A percentile compares a stretch with the other conserved stretches of the same genome.
These are phyloP conservation scores for Drosophila testacea DNA, from an alignment of 2,888 invertebrate species.

Conservation along the genomic window DNA sequence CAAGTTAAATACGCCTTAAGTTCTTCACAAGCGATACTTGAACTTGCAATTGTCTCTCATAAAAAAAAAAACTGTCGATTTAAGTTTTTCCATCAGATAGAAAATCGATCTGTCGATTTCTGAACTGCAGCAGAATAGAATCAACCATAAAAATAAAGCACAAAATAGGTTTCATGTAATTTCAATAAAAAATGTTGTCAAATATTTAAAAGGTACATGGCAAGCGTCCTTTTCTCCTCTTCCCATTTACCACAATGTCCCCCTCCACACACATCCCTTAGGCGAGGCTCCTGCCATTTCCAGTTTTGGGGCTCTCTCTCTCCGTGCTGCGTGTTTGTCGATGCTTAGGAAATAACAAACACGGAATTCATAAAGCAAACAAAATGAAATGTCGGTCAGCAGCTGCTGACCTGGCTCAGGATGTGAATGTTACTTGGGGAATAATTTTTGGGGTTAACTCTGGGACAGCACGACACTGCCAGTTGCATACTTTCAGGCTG, in stretches of 20 bases:
- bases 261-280: background rate
- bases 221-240: background rate
- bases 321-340: conserved; percentile 43
- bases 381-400: conserved; percentile 59
- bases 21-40: background rate
- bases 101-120: conserved; percentile 7
- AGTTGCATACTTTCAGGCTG: conserved; percentile 49
- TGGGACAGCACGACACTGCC: conserved; percentile 34
- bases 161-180: conserved; percentile 21
- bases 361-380: conserved; percentile 56
- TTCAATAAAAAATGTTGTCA: conserved; percentile 49
- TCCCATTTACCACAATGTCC: no score
- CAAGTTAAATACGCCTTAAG: conserved; percentile 7
- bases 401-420: conserved; percentile 36
- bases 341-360: conserved; percentile 55
- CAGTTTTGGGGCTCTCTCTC: background rate
- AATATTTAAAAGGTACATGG: conserved; percentile 47
- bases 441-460: conserved; percentile 30
- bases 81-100: background rate
- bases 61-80: background rate
- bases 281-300: background rate
- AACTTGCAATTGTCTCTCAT: conserved; percentile 6
- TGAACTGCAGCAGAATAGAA: background rate
- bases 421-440: conserved; percentile 26
- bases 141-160: conserved; percentile 9